A percentile compares a stretch with the other conserved stretches of the same genome.
These are phyloP conservation scores for Drosophila rubida DNA, from an alignment of 2,888 invertebrate genomes.

Conservation along the genomic window DNA sequence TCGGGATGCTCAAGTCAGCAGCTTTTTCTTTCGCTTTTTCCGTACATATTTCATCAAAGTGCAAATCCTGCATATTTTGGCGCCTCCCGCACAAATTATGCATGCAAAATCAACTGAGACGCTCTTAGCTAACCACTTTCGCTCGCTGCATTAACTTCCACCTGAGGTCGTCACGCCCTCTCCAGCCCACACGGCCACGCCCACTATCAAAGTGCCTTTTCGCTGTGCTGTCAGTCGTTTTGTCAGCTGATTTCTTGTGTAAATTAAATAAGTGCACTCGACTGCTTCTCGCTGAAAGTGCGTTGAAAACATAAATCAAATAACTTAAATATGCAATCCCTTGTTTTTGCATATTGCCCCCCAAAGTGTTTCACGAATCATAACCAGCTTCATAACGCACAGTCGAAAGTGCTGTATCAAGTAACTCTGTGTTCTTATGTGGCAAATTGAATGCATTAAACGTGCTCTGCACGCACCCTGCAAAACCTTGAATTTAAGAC, in stretches of 20 bases:
- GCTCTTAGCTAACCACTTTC: conserved; percentile 52
- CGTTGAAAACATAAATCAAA: background rate
- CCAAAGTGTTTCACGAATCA: too few species aligned
- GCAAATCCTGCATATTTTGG: conserved; percentile 72
- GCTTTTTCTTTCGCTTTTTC: conserved; percentile 10
- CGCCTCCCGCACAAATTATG: conserved; percentile 68
- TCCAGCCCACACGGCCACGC: conserved; percentile 8
- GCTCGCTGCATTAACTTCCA: conserved; percentile 60
- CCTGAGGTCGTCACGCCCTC: conserved; percentile 18
- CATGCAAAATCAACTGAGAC: conserved; percentile 70
- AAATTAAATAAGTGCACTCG: conserved; percentile 58
- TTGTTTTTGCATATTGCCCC: too few species aligned
- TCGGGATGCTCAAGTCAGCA: conserved; percentile 1
- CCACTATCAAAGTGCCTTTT: conserved; percentile 71
- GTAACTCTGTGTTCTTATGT: background rate
- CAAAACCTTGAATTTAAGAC: background rate
- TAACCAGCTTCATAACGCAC: too few species aligned
- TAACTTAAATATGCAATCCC: background rate
- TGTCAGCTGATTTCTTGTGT: conserved; percentile 58
- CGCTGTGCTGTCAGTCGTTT: conserved; percentile 40
- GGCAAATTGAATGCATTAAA: background rate
- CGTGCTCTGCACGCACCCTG: conserved; percentile 1
- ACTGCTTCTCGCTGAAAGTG: conserved; percentile 9
- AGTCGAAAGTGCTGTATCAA: too few species aligned
- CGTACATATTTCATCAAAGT: conserved; percentile 75